Base-by-base conservation (phyloP, 2,113 vertebrate species). In the Seriola rivoliana region DNA sequence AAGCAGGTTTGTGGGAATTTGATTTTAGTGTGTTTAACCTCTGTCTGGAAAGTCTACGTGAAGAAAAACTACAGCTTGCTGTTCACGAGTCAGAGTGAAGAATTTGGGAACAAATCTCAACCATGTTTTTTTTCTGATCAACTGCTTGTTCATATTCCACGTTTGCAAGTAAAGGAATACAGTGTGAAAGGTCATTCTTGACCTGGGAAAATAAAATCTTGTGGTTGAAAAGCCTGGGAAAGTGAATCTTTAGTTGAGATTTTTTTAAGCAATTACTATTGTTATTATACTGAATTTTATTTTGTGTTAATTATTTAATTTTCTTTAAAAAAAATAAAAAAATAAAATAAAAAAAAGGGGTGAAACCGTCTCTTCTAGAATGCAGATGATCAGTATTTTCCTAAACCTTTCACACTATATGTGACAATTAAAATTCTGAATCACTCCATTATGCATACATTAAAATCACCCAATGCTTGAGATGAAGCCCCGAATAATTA, bases 11-110 rank as follows among this genome's bases (percentile, higher is more conserved):
- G 77, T 57, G 76, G 55, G 54, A 55, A 63, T 66, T 29, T 46
- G 62, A 70, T 79, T 79, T 70, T 13, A 67, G 58, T 74, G 50
- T 66, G 54, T 85, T 73, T 64, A 78, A 80, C 75, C 68, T 83
- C 59, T 36, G 40, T 64, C 46, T 85, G 68, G 11, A 66, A 73
- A 74, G 57, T 81, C 55, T 38, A 44, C 59, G 59, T 64, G 40
- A 78, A 77, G 78, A 78, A 83, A 81, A 64, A 40, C 65, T 60
- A 8, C 67, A 68, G 73, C 11, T 3, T 4, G 29, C 59, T 69
- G 54, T 60, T 74, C 10, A 16, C 25, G 21, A 38, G 40, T 42
- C n/a, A 12, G 44, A 29, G 38, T 14, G 29, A 57, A 68, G 32
- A 48, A 48, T 21, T 16, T 75, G 44, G 8, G 44, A 52, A n/a